Conservation (phyloP, 2,888 invertebrate genomes). For the Elysia crispata region DNA sequence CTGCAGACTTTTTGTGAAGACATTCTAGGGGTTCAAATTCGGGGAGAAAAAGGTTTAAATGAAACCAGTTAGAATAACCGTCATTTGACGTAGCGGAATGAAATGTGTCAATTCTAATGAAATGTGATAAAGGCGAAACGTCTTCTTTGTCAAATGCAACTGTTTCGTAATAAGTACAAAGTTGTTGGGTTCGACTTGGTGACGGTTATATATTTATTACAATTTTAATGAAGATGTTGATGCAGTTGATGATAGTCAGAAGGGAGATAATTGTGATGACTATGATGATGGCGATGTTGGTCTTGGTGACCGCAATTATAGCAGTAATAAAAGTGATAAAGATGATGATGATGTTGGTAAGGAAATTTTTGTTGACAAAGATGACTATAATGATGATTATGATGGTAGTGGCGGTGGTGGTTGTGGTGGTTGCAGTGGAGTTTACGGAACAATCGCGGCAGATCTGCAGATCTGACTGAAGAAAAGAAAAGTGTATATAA, state of each 20-base stretch:
- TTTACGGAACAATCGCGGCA: too few relatives aligned
- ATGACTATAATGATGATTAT: conserved; percentile 1
- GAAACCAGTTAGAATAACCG: too few relatives aligned
- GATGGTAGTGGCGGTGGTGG: background rate
- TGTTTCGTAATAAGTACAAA: too few relatives aligned
- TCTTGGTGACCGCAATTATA: background rate
- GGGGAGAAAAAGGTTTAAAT: too few relatives aligned
- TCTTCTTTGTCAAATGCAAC: background rate
- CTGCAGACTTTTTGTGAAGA: too few relatives aligned
- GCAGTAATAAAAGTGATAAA: background rate
- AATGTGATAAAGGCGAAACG: background rate
- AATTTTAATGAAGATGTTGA: conserved; percentile 1
- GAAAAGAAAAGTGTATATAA: too few relatives aligned
- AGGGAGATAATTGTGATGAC: background rate
- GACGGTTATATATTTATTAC: background rate
- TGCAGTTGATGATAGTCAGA: background rate
- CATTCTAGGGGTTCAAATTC: too few relatives aligned
- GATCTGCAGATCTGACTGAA: too few relatives aligned
- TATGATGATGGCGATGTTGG: background rate
- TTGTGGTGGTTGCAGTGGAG: too few relatives aligned
- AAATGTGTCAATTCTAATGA: too few relatives aligned
- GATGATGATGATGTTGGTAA: conserved; percentile 10
- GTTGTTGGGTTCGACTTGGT: background rate
- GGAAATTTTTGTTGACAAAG: background rate
- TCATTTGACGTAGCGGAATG: too few relatives aligned